Conservation (phyloP, 2,113 vertebrate species). For the Uria lomvia region DNA sequence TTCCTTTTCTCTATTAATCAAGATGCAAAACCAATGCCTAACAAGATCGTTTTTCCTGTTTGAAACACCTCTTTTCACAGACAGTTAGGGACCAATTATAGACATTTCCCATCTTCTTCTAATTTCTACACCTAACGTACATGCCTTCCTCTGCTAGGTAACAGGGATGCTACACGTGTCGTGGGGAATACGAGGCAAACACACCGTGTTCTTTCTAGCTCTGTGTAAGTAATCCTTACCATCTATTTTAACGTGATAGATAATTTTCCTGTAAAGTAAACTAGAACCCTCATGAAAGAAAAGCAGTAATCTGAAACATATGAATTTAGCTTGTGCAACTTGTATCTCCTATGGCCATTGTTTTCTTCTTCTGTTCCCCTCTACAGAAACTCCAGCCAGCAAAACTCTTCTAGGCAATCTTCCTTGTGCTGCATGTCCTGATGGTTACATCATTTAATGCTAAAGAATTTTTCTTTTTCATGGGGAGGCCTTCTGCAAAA, state of each 20-base stretch:
- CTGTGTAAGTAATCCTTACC: neutral
- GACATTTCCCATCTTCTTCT: constrained; percentile 41
- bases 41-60: constrained; percentile 39
- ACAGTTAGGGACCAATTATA: constrained; percentile 69
- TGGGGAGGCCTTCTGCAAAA: neutral
- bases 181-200: neutral
- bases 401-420: neutral
- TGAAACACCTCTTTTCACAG: constrained; percentile 55
- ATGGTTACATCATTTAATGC: neutral
- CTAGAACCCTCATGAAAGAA: neutral
- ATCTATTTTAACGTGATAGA: neutral
- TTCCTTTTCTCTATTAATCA: neutral
- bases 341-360: neutral
- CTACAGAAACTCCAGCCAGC: neutral
- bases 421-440: neutral
- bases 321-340: constrained; percentile 12
- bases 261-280: constrained; percentile 30
- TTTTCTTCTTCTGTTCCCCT: neutral
- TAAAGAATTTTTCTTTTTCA: neutral
- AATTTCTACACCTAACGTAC: constrained; percentile 53
- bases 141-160: constrained; percentile 58
- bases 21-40: constrained; percentile 26
- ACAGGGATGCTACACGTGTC: constrained; percentile 6
- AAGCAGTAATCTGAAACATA: constrained; percentile 25
- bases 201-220: constrained; percentile 21